Conservation (phyloP, 2,113 vertebrate genomes). For the Ramphastos sulfuratus region DNA sequence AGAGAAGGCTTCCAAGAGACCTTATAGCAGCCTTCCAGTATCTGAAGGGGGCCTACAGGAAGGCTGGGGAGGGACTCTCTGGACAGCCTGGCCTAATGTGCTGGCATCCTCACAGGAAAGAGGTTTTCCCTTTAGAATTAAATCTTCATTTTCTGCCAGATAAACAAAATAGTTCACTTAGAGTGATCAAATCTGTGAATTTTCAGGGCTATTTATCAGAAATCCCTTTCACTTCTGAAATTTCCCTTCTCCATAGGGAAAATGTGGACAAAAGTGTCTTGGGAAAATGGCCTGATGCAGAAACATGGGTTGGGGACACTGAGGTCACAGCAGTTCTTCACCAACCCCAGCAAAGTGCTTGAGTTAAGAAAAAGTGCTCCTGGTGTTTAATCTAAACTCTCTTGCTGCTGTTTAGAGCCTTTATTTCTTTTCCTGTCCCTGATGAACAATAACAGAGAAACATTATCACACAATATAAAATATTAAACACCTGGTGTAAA, state of each 20-base stretch:
- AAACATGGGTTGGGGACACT: rapidly evolving
- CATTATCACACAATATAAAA: slow-evolving; percentile 40
- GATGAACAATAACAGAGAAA: slow-evolving; percentile 23
- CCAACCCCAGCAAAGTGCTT: neutral
- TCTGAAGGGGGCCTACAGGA: too few relatives aligned
- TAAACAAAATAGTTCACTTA: neutral
- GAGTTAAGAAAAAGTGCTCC: neutral
- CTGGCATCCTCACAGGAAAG: too few relatives aligned
- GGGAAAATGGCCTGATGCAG: neutral
- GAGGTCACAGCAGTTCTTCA: neutral
- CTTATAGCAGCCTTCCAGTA: too few relatives aligned
- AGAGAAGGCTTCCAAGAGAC: too few relatives aligned
- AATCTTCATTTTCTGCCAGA: neutral
- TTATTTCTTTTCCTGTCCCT: slow-evolving; percentile 13
- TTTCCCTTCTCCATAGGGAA: neutral
- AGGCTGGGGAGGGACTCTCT: too few relatives aligned
- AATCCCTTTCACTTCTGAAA: neutral
- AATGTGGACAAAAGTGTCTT: neutral
- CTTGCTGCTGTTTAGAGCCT: neutral
- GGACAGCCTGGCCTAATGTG: too few relatives aligned
- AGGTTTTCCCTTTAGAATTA: too few relatives aligned
- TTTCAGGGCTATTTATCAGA: neutral
- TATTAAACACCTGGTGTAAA: slow-evolving; percentile 59
- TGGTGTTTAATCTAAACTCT: slow-evolving; percentile 26
- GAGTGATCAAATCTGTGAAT: neutral